These are phyloP conservation scores for Parascotia fuliginaria DNA, from an alignment of 2,888 invertebrate genomes.

Conservation along the genomic window DNA sequence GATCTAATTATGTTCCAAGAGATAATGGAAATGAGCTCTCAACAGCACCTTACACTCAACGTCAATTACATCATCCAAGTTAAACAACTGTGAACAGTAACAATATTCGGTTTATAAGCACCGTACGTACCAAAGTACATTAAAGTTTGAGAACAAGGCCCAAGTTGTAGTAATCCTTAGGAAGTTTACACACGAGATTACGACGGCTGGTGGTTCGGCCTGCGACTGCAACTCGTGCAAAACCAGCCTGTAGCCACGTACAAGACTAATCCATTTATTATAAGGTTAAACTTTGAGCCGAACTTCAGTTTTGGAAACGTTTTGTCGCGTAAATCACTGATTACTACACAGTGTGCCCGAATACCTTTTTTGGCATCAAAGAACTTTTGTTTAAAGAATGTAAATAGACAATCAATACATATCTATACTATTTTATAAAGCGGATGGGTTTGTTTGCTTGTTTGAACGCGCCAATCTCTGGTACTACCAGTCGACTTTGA, in stretches of 20 bases:
- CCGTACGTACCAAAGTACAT: slow-evolving; percentile 9
- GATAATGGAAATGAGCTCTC: not conserved
- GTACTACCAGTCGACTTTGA: too few relatives aligned
- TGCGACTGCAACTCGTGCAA: not conserved
- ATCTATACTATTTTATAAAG: too few relatives aligned
- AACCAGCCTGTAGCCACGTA: slow-evolving; percentile 3
- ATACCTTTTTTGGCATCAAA: too few relatives aligned
- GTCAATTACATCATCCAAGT: not conserved
- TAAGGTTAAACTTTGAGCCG: not conserved
- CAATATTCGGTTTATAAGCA: not conserved
- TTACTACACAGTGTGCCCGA: not conserved
- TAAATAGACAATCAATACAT: too few relatives aligned
- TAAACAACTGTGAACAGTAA: not conserved
- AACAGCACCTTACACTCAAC: not conserved
- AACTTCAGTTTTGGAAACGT: not conserved
- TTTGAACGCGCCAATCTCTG: too few relatives aligned
- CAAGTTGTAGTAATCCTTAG: slow-evolving; percentile 32
- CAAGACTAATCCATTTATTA: slow-evolving; percentile 5
- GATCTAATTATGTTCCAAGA: too few relatives aligned
- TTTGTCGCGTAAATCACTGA: not conserved
- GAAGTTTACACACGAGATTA: slow-evolving; percentile 37
- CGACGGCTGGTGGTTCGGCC: slow-evolving; percentile 1
- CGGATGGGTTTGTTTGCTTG: too few relatives aligned
- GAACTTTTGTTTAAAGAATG: too few relatives aligned
- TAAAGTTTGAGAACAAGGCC: slow-evolving; percentile 33